Evolutionary conservation across 2,797 vertebrate genomes (phyloP).

Genomic region (Scolopax bukidnonensis): DNA sequence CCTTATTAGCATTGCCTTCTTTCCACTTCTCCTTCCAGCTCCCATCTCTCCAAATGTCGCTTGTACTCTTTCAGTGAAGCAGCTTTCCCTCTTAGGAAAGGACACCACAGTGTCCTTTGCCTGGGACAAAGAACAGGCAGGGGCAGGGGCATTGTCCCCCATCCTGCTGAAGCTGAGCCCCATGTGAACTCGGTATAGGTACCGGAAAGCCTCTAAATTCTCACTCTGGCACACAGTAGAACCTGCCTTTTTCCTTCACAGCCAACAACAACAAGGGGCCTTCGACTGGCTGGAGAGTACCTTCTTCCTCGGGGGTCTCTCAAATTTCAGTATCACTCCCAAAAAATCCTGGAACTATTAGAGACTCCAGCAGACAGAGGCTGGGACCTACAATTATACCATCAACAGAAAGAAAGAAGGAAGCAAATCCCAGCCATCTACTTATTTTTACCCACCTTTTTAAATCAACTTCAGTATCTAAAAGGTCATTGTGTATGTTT

Average conservation of each 20-base stretch:
- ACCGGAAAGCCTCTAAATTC: neutral
- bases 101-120: neutral
- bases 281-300: neutral
- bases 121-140: neutral
- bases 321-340: neutral
- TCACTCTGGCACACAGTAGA: neutral
- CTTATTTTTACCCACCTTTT: neutral
- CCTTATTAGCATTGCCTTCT: neutral
- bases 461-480: neutral
- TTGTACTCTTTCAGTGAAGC: neutral
- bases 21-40: neutral
- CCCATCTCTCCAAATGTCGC: neutral
- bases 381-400: neutral
- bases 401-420: neutral
- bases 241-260: neutral
- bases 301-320: neutral
- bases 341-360: neutral
- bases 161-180: neutral
- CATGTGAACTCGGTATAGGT: neutral
- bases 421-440: neutral
- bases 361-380: neutral
- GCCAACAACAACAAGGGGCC: neutral
- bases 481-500: neutral
- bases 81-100: neutral
- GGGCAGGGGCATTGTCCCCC: neutral